phyloP scores from a whole-genome alignment of 1,140 invertebrate species.

The Drosophila ficusphila region DNA sequence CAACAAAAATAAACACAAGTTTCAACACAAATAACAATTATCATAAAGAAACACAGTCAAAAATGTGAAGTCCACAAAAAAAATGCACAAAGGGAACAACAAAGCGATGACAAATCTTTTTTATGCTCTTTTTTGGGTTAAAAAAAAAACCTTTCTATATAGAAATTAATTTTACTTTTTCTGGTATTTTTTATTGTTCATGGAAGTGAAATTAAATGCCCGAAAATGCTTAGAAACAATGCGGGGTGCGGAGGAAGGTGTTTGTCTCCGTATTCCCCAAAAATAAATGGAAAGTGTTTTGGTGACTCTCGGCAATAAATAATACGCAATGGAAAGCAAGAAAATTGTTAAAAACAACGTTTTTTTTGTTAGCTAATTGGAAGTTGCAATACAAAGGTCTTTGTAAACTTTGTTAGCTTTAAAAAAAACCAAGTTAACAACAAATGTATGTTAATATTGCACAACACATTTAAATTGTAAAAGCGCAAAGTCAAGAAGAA shows the following conservation, averaged over 20 bases:
- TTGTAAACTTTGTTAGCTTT: too few species aligned
- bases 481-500: not conserved
- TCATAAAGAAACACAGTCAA: conserved; percentile 18
- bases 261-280: conserved; percentile 9
- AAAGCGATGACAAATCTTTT: conserved; percentile 32
- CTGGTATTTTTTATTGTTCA: conserved; percentile 23
- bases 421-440: not conserved
- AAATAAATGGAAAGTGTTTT: conserved; percentile 44
- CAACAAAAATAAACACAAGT: conserved; percentile 4
- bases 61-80: conserved; percentile 8
- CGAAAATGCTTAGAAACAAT: conserved; percentile 31
- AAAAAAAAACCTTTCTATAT: conserved; percentile 23
- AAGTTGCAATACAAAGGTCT: too few species aligned
- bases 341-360: conserved; percentile 1
- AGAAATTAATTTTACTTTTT: conserved; percentile 58
- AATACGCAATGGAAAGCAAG: conserved; percentile 7
- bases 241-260: not conserved
- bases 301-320: conserved; percentile 15
- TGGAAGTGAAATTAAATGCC: conserved; percentile 61
- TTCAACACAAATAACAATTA: conserved; percentile 29
- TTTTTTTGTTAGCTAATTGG: not conserved
- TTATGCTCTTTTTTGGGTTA: conserved; percentile 7
- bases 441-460: not conserved
- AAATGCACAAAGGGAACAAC: not conserved
- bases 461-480: not conserved